These are phyloP conservation scores for Melopsittacus undulatus DNA, from an alignment of 2,797 vertebrate genomes.

Conservation along the genomic window DNA sequence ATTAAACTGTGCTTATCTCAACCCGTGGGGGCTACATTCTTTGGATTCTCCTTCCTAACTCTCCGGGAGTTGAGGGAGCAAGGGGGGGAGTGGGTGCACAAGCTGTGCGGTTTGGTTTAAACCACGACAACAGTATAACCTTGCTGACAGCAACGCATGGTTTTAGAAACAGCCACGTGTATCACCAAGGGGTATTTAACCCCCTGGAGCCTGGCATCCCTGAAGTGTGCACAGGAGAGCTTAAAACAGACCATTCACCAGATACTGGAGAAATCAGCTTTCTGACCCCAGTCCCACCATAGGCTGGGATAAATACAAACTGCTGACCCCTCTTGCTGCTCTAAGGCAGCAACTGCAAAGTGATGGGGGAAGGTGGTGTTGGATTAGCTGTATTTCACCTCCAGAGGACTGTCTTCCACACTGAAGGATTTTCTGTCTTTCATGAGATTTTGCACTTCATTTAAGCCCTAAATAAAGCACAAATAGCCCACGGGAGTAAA, in stretches of 20 bases:
- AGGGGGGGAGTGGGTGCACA: no score
- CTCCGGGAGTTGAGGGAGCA: no score
- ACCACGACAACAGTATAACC: not conserved
- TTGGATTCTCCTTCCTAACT: no score
- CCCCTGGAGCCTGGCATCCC: not conserved
- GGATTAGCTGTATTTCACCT: constrained; percentile 3
- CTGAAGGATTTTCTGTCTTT: constrained; percentile 51
- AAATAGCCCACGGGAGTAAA: constrained; percentile 43
- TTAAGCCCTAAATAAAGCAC: constrained; percentile 64
- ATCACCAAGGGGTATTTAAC: not conserved
- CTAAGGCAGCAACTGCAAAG: not conserved
- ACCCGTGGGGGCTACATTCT: no score
- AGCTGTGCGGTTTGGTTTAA: no score
- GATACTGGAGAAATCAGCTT: not conserved
- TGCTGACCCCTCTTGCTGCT: not conserved
- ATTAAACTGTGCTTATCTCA: no score
- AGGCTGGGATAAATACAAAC: not conserved
- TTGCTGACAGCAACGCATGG: not conserved
- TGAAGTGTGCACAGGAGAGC: not conserved
- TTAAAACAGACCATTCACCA: not conserved
- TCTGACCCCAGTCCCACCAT: fast-evolving
- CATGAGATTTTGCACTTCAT: constrained; percentile 46
- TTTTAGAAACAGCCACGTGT: not conserved
- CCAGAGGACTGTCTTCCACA: not conserved
- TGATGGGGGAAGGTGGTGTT: not conserved